phyloP scores from a whole-genome alignment of 1,140 invertebrate species.

The Drosophila mojavensis region DNA sequence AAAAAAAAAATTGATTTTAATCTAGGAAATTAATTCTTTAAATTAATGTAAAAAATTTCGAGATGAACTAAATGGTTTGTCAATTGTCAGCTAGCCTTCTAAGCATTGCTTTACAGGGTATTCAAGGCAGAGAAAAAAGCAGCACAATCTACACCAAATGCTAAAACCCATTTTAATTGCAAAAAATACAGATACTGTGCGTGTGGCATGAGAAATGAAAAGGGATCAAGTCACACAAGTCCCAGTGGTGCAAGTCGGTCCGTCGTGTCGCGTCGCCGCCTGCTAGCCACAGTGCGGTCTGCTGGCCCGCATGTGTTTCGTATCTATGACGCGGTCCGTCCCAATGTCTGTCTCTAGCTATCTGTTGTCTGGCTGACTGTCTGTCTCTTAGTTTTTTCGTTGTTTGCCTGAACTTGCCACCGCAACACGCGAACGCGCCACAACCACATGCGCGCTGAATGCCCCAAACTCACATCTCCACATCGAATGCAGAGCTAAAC shows the following conservation, averaged over 20 bases:
- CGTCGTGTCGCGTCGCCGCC: neutral
- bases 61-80: too few relatives aligned
- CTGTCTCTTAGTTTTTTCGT: constrained; percentile 14
- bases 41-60: too few relatives aligned
- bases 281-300: constrained; percentile 34
- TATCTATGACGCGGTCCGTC: constrained; percentile 37
- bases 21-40: too few relatives aligned
- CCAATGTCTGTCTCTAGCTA: constrained; percentile 5
- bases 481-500: constrained; percentile 30
- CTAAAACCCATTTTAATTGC: constrained; percentile 71
- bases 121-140: neutral
- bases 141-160: constrained; percentile 7
- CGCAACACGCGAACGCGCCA: constrained; percentile 67
- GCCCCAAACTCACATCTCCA: constrained; percentile 23
- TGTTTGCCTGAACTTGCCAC: constrained; percentile 73
- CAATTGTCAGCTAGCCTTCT: too few relatives aligned
- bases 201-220: constrained; percentile 71
- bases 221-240: constrained; percentile 70
- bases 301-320: constrained; percentile 54
- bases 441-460: constrained; percentile 38
- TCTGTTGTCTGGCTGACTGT: neutral
- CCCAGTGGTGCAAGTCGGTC: constrained; percentile 10
- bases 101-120: neutral
- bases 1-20: too few relatives aligned
- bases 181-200: constrained; percentile 52